Evolutionary conservation across 2,888 invertebrate genomes (phyloP).

Genomic region (Drosophila peninsularis): DNA sequence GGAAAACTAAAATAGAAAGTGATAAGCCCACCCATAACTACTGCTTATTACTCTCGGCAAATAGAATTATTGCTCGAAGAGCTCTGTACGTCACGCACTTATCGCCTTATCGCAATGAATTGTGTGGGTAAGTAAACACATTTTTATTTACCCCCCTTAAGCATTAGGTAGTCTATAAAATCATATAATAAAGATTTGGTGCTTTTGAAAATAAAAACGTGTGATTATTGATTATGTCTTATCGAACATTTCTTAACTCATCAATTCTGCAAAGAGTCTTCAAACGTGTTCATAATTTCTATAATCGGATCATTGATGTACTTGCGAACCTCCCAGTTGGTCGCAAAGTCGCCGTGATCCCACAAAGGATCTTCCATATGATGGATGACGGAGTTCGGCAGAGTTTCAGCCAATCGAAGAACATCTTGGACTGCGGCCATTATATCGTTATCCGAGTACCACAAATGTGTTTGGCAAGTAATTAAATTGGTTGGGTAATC

Average conservation of each 20-base stretch:
- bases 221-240: background rate
- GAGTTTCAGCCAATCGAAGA: slow-evolving; percentile 41
- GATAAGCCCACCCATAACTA: background rate
- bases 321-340: slow-evolving; percentile 55
- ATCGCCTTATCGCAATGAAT: slow-evolving; percentile 11
- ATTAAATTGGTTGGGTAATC: slow-evolving; percentile 63
- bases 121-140: background rate
- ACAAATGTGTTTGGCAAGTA: slow-evolving; percentile 59
- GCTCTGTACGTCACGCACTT: background rate
- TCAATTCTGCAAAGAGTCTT: slow-evolving; percentile 1
- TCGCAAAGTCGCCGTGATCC: slow-evolving; percentile 62
- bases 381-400: slow-evolving; percentile 64
- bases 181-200: slow-evolving; percentile 5
- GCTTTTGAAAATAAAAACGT: slow-evolving; percentile 5
- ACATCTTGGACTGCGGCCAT: slow-evolving; percentile 69
- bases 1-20: background rate
- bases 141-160: background rate
- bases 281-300: slow-evolving; percentile 46
- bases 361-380: slow-evolving; percentile 65
- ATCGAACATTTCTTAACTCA: background rate
- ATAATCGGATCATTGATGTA: slow-evolving; percentile 67
- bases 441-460: slow-evolving; percentile 73
- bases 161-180: slow-evolving; percentile 4
- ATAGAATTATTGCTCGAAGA: background rate
- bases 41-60: background rate